These are phyloP conservation scores for Allacma fusca DNA, from an alignment of 2,888 invertebrate genomes.

Conservation along the genomic window DNA sequence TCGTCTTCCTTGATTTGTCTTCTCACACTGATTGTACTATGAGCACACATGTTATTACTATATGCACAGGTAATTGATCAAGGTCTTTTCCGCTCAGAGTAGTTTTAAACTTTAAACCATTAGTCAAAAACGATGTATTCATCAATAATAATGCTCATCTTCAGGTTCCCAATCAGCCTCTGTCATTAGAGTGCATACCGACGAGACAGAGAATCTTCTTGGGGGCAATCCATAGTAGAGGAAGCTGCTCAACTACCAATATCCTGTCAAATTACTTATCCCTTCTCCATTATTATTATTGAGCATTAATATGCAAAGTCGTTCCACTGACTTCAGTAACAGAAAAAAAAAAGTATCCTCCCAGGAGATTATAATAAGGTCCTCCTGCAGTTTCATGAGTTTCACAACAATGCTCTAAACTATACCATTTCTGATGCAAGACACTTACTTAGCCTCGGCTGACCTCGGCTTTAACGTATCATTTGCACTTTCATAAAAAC, in stretches of 20 bases:
- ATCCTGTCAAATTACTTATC: not conserved
- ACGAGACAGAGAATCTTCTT: not conserved
- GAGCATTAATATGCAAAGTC: not conserved
- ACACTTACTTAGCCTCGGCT: not conserved
- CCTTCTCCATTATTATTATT: not conserved
- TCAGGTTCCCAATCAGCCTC: not conserved
- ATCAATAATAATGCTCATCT: conserved; percentile 6
- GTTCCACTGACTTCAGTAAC: not conserved
- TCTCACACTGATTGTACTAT: not conserved
- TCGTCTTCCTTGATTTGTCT: conserved; percentile 45
- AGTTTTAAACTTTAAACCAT: not conserved
- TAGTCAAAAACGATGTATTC: conserved; percentile 8
- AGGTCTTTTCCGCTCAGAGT: conserved; percentile 33
- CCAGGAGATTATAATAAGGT: not conserved
- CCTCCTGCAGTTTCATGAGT: not conserved
- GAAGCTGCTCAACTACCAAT: not conserved
- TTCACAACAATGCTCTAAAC: not conserved
- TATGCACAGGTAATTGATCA: conserved; percentile 30
- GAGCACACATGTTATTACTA: not conserved
- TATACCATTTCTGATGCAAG: not conserved
- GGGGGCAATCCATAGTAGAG: not conserved
- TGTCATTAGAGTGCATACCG: not conserved
- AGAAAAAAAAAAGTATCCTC: not conserved
- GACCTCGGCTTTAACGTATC: conserved; percentile 21
- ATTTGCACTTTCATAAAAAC: conserved; percentile 27